Percentiles rank a stretch among this genome's conserved stretches.
Evolutionary conservation across 2,113 vertebrate genomes (phyloP).

Genomic region (Montifringilla adamsi): DNA sequence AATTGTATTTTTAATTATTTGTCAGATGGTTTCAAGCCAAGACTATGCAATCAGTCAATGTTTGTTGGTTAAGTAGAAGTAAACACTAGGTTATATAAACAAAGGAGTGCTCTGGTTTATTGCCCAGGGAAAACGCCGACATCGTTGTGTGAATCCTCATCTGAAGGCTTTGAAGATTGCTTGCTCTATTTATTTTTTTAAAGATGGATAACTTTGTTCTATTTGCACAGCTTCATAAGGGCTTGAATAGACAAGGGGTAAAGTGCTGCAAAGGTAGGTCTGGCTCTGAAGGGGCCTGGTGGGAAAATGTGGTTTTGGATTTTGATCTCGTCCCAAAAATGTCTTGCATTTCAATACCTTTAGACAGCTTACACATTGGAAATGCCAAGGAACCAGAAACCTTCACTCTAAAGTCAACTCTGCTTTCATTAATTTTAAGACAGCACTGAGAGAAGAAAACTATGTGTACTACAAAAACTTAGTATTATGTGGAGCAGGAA

Average conservation of each 20-base stretch:
- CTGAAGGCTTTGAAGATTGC: conserved; percentile 30
- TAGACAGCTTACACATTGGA: background rate
- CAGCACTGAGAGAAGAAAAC: conserved; percentile 7
- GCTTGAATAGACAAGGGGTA: background rate
- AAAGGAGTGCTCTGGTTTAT: conserved; percentile 24
- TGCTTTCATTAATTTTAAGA: conserved; percentile 40
- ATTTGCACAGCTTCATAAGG: background rate
- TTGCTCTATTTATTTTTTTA: conserved; percentile 40
- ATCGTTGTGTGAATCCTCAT: background rate
- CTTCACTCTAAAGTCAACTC: background rate
- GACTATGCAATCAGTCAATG: background rate
- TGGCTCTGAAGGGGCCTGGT: background rate
- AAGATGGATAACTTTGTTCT: conserved; percentile 15
- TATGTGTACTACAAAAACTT: no score
- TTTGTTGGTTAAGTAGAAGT: conserved; percentile 48
- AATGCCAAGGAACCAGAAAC: background rate
- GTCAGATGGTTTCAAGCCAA: background rate
- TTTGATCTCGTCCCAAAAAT: conserved; percentile 14
- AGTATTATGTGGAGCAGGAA: background rate
- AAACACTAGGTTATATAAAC: conserved; percentile 40
- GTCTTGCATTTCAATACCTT: background rate
- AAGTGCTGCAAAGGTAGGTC: background rate
- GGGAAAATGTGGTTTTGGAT: background rate
- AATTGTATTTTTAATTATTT: conserved; percentile 31
- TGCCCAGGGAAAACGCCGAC: background rate